phyloP scores from a whole-genome alignment of 2,888 invertebrate species.

The Spilarctia lutea region DNA sequence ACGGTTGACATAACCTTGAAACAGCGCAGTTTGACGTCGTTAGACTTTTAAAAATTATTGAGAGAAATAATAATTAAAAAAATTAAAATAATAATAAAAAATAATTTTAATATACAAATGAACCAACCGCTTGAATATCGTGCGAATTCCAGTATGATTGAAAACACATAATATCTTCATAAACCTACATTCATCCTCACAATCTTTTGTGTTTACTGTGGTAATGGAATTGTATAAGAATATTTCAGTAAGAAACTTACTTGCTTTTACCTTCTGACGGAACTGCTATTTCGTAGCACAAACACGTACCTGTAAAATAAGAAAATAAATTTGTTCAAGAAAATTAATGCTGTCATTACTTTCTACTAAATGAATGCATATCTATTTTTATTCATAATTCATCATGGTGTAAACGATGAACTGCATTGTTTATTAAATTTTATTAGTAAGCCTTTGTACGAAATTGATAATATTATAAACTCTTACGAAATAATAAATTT shows the following conservation, averaged over 20 bases:
- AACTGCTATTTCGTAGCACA: background rate
- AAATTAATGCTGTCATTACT: background rate
- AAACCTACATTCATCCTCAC: background rate
- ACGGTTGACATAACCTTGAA: no score
- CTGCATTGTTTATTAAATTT: background rate
- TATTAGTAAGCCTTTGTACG: background rate
- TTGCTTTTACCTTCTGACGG: background rate
- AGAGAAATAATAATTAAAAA: no score
- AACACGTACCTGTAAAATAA: slow-evolving; percentile 14
- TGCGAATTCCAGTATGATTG: background rate
- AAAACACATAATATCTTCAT: background rate
- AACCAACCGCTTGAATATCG: no score
- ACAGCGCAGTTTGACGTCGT: no score
- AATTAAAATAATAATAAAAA: no score
- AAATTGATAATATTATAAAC: background rate
- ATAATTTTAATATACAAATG: no score
- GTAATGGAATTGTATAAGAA: background rate
- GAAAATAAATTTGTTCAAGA: background rate
- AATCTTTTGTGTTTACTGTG: background rate
- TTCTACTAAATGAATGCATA: background rate
- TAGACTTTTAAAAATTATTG: no score
- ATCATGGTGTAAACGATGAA: background rate
- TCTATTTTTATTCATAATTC: background rate
- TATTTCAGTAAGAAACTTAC: slow-evolving; percentile 2
- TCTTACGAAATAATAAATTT: no score